These are phyloP conservation scores for Sisyra nigra DNA, from an alignment of 2,888 invertebrate species.

Conservation along the genomic window DNA sequence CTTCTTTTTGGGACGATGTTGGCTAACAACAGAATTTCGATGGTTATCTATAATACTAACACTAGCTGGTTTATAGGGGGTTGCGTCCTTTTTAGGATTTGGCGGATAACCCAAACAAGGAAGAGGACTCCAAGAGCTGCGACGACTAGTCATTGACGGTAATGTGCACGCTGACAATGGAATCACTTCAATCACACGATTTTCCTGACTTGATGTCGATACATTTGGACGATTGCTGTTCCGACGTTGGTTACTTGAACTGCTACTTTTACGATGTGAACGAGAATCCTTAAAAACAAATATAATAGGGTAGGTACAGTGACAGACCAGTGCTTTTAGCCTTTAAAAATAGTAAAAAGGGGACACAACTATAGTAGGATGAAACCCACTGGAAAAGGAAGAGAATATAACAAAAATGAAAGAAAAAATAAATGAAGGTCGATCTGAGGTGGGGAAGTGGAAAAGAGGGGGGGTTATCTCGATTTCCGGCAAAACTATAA, in stretches of 20 bases:
- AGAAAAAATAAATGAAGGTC: no score
- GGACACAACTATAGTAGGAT: no score
- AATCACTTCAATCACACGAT: conserved; percentile 37
- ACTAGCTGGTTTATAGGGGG: conserved; percentile 11
- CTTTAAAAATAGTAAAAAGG: no score
- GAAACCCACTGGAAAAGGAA: no score
- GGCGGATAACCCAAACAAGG: conserved; percentile 20
- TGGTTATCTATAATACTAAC: conserved; percentile 17
- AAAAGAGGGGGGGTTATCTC: no score
- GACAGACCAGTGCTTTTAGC: no score
- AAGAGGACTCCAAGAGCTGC: conserved; percentile 26
- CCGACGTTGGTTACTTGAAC: conserved; percentile 9
- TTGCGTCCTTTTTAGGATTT: conserved; percentile 6
- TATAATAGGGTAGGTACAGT: no score
- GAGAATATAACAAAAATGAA: no score
- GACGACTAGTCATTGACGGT: conserved; percentile 23
- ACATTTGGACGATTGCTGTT: conserved; percentile 1
- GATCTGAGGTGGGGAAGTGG: no score
- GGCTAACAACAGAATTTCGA: conserved; percentile 11
- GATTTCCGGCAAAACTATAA: no score
- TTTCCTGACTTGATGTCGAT: not conserved
- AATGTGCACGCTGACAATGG: conserved; percentile 41
- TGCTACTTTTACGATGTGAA: conserved; percentile 10
- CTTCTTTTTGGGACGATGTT: conserved; percentile 22
- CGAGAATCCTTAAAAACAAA: conserved; percentile 10